Conservation (phyloP, 2,113 vertebrate species). For the Oreamnos americanus region DNA sequence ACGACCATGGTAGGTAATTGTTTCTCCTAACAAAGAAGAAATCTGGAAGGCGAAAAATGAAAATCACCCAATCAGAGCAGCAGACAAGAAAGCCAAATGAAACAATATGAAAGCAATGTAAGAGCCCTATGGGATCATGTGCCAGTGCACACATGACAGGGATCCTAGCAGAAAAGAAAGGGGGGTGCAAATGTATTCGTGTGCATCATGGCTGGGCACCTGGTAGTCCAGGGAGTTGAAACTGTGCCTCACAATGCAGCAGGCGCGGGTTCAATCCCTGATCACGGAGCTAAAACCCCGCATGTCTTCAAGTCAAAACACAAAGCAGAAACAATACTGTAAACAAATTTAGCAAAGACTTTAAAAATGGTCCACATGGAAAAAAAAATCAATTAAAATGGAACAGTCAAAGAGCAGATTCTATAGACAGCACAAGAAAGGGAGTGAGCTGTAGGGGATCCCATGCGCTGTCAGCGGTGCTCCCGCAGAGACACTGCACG, state of each 20-base stretch:
- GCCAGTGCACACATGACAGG: neutral
- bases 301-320: neutral
- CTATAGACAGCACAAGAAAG: neutral
- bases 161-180: neutral
- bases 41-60: neutral
- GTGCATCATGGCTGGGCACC: neutral
- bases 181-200: accelerated
- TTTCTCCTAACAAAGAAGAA: neutral
- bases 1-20: neutral
- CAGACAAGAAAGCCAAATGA: neutral
- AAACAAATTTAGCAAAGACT: neutral
- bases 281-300: neutral
- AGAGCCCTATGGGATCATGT: neutral
- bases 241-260: neutral
- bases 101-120: neutral
- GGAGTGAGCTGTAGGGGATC: neutral
- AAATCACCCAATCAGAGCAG: neutral
- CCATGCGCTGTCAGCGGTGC: accelerated
- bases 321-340: neutral
- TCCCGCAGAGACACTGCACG: neutral
- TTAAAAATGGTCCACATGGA: neutral
- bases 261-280: accelerated
- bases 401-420: neutral
- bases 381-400: neutral
- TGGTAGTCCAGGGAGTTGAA: neutral